These are phyloP conservation scores for Esox masquinongy DNA, from an alignment of 2,797 vertebrate genomes.

Conservation along the genomic window DNA sequence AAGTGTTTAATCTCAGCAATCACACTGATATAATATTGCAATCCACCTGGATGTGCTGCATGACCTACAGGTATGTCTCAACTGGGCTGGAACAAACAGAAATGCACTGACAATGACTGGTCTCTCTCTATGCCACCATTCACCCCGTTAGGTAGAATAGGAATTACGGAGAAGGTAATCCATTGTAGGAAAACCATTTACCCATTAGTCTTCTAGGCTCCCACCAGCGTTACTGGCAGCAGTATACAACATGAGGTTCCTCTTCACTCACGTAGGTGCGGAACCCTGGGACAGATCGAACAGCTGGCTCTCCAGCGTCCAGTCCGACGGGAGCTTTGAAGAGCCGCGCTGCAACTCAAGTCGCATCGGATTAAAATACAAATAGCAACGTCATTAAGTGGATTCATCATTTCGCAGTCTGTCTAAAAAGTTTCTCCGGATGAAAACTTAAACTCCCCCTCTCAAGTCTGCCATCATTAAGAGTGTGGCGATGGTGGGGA, in stretches of 20 bases:
- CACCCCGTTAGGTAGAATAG: background rate
- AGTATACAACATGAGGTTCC: constrained; percentile 46
- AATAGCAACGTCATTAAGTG: constrained; percentile 33
- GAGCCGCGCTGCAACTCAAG: constrained; percentile 16
- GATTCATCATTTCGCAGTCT: constrained; percentile 48
- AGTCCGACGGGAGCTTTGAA: constrained; percentile 31
- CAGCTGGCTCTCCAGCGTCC: constrained; percentile 12
- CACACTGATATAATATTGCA: background rate
- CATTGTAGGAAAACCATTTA: constrained; percentile 18
- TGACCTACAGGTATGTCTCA: background rate
- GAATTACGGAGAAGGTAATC: background rate
- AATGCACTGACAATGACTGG: background rate
- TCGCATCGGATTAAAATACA: constrained; percentile 47
- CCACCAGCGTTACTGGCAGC: constrained; percentile 50
- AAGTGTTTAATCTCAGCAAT: background rate
- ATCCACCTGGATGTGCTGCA: background rate
- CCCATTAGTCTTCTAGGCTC: constrained; percentile 45
- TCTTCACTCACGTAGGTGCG: constrained; percentile 51
- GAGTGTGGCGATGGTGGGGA: constrained; percentile 9
- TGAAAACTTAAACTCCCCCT: background rate
- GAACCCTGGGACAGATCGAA: constrained; percentile 42
- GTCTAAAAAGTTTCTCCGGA: constrained; percentile 15
- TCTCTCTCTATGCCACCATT: background rate
- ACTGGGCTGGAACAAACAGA: background rate
- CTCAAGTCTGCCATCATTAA: constrained; percentile 24